phyloP scores from a whole-genome alignment of 2,113 vertebrate genomes.

The Brienomyrus longianalis region DNA sequence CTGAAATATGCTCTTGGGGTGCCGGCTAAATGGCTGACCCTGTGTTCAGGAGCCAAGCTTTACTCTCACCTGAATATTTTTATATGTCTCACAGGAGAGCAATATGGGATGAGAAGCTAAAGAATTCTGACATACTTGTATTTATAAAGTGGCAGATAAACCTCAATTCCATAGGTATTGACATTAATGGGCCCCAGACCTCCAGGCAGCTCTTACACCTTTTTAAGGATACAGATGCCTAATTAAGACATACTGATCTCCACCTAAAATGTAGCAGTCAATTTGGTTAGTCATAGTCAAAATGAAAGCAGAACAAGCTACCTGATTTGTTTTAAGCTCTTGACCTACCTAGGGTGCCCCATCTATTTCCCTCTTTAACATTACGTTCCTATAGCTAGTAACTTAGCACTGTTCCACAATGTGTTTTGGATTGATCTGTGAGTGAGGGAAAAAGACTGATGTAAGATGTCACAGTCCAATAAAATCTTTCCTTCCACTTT shows the following conservation, averaged over 20 bases:
- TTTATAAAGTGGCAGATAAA: not conserved
- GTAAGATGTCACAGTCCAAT: not conserved
- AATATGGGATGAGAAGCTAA: not conserved
- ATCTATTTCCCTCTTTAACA: not conserved
- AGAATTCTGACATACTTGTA: not conserved
- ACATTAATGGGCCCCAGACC: constrained; percentile 6
- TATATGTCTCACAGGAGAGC: not conserved
- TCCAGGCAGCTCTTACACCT: not conserved
- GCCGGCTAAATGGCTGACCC: not conserved
- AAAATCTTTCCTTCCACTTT: not conserved
- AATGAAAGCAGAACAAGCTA: not conserved
- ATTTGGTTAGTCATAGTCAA: not conserved
- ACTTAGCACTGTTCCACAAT: not conserved
- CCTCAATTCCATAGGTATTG: constrained; percentile 8
- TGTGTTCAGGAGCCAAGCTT: not conserved
- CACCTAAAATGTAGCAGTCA: not conserved
- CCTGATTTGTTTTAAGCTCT: not conserved
- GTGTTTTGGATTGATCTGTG: not conserved
- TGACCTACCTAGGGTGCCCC: not conserved
- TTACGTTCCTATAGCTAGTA: not conserved
- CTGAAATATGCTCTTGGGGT: not conserved
- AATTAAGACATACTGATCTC: not conserved
- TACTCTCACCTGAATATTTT: not conserved
- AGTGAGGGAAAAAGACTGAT: not conserved
- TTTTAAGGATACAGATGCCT: constrained; percentile 4